phyloP scores from a whole-genome alignment of 2,888 invertebrate species.

The Hirtodrosophila alboralis region DNA sequence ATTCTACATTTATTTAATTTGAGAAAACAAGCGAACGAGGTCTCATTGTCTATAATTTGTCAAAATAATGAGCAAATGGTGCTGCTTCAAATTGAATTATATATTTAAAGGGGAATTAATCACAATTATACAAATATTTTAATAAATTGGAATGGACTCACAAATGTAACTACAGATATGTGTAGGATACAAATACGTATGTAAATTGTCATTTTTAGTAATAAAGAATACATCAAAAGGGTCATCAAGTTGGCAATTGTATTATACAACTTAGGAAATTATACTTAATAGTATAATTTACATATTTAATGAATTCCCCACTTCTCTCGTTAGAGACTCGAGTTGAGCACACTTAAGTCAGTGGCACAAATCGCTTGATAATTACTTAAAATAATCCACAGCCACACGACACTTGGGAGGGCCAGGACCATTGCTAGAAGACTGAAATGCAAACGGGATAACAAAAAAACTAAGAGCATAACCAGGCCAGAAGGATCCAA shows the following conservation, averaged over 20 bases:
- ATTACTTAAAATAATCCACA: conserved; percentile 78
- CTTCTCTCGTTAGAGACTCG: conserved; percentile 1
- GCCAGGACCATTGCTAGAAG: conserved; percentile 26
- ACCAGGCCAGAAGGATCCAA: conserved; percentile 51
- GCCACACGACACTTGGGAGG: conserved; percentile 38
- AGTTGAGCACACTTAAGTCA: conserved; percentile 65
- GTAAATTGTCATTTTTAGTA: too few relatives aligned
- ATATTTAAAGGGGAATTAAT: too few relatives aligned
- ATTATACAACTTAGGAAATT: conserved; percentile 48
- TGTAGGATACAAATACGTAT: too few relatives aligned
- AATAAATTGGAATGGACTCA: too few relatives aligned
- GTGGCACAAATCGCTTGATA: conserved; percentile 74
- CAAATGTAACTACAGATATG: too few relatives aligned
- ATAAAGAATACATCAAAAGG: not conserved
- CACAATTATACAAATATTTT: too few relatives aligned
- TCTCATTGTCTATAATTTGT: too few relatives aligned
- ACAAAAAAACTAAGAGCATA: conserved; percentile 33
- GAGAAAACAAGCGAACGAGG: too few relatives aligned
- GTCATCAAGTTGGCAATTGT: conserved; percentile 5
- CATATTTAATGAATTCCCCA: conserved; percentile 64
- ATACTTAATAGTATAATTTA: conserved; percentile 54
- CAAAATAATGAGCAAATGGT: too few relatives aligned
- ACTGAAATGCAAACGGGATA: conserved; percentile 42
- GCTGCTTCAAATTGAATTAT: too few relatives aligned
- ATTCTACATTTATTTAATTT: too few relatives aligned